Percentiles rank a stretch among this genome's conserved stretches.
These are phyloP conservation scores for Hippocampus comes DNA, from an alignment of 2,113 vertebrate species.

Conservation along the genomic window DNA sequence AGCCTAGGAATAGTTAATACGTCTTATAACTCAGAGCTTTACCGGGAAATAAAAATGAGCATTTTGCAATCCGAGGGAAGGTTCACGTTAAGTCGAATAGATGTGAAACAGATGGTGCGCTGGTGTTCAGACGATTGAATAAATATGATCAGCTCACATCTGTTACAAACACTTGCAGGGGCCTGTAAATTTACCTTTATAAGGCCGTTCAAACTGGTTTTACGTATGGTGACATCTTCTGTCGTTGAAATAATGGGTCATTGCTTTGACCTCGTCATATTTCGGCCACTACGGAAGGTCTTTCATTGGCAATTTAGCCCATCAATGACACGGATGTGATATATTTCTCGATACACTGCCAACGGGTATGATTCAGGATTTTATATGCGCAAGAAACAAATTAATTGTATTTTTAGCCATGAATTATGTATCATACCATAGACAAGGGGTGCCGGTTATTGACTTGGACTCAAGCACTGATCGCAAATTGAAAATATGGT, in stretches of 20 bases:
- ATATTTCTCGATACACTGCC: too few species aligned
- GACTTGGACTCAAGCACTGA: too few species aligned
- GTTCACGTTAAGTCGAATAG: background rate
- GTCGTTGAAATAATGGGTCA: background rate
- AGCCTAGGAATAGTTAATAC: constrained; percentile 5
- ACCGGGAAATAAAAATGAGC: constrained; percentile 1
- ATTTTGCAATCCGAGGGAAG: background rate
- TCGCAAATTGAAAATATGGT: too few species aligned
- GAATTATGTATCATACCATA: too few species aligned
- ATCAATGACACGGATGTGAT: background rate
- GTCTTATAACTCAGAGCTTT: background rate
- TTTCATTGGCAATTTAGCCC: background rate
- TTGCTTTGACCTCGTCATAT: background rate
- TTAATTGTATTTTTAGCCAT: too few species aligned
- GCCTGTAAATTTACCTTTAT: background rate
- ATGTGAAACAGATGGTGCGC: constrained; percentile 1
- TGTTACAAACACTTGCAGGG: background rate
- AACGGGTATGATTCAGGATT: too few species aligned
- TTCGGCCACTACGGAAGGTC: background rate
- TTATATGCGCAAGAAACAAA: too few species aligned
- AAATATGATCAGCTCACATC: constrained; percentile 2
- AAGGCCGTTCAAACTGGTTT: background rate
- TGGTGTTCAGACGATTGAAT: background rate
- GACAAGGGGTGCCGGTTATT: too few species aligned
- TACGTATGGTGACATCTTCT: background rate